Conservation (phyloP, 2,797 vertebrate species). For the Pangasius mekongensis region DNA sequence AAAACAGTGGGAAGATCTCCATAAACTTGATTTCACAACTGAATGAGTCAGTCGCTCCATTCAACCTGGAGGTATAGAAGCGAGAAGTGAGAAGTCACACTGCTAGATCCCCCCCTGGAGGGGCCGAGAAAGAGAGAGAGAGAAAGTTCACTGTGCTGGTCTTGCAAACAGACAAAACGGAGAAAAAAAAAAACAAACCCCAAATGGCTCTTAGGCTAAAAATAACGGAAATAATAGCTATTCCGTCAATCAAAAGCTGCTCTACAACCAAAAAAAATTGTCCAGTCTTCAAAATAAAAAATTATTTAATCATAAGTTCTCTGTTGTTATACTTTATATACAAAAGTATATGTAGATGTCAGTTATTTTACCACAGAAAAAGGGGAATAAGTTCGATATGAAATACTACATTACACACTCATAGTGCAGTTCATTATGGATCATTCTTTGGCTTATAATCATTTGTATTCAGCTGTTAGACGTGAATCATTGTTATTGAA, state of each 20-base stretch:
- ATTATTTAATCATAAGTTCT: background rate
- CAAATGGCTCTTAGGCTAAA: slow-evolving; percentile 38
- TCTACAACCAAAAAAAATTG: background rate
- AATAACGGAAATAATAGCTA: slow-evolving; percentile 40
- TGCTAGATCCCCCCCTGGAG: slow-evolving; percentile 55
- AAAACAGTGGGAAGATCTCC: slow-evolving; percentile 46
- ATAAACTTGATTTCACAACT: slow-evolving; percentile 68
- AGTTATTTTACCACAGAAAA: background rate
- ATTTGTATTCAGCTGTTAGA: slow-evolving; percentile 29
- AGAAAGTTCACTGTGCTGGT: slow-evolving; percentile 60
- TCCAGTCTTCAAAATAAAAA: background rate
- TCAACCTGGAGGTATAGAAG: slow-evolving; percentile 62
- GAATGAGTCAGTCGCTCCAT: slow-evolving; percentile 60
- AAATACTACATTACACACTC: background rate
- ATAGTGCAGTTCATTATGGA: slow-evolving; percentile 15
- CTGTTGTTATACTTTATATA: background rate
- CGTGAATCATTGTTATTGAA: slow-evolving; percentile 39
- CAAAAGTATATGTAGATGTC: background rate
- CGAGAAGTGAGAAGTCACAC: slow-evolving; percentile 59
- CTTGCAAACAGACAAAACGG: slow-evolving; percentile 59
- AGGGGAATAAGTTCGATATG: background rate
- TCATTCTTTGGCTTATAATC: slow-evolving; percentile 7
- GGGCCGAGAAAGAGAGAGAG: slow-evolving; percentile 61
- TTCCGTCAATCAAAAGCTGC: slow-evolving; percentile 33
- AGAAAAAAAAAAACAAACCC: slow-evolving; percentile 41